Conservation (phyloP, 2,113 vertebrate genomes). For the Mustelus asterias region DNA sequence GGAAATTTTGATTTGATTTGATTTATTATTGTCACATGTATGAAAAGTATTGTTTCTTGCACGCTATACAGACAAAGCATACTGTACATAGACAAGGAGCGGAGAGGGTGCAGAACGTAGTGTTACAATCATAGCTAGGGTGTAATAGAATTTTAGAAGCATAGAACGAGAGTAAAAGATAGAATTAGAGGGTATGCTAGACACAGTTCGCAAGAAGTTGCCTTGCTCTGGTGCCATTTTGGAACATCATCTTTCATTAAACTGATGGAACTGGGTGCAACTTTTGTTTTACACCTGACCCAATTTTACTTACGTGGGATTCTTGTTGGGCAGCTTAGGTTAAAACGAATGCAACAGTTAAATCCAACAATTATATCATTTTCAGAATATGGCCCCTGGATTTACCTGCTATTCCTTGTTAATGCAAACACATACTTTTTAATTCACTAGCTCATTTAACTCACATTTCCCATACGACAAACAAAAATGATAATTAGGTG, state of each 20-base stretch:
- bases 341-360: background rate
- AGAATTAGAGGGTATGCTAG: no score
- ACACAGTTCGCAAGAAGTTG: no score
- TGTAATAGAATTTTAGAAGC: no score
- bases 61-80: no score
- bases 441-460: constrained; percentile 24
- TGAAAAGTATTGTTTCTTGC: no score
- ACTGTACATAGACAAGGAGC: no score
- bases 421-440: constrained; percentile 20
- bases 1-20: background rate
- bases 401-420: background rate
- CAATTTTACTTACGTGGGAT: background rate
- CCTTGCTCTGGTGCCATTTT: no score
- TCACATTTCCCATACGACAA: background rate
- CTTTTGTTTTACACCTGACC: background rate
- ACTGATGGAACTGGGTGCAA: background rate
- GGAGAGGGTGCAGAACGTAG: no score
- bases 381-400: constrained; percentile 16
- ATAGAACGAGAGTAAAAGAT: no score
- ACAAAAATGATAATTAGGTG: background rate
- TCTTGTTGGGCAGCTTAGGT: background rate
- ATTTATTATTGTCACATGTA: no score
- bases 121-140: no score
- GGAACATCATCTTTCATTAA: background rate
- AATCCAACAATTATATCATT: background rate